Evolutionary conservation across 2,797 vertebrate genomes (phyloP).

Genomic region (Eutrigla gurnardus): DNA sequence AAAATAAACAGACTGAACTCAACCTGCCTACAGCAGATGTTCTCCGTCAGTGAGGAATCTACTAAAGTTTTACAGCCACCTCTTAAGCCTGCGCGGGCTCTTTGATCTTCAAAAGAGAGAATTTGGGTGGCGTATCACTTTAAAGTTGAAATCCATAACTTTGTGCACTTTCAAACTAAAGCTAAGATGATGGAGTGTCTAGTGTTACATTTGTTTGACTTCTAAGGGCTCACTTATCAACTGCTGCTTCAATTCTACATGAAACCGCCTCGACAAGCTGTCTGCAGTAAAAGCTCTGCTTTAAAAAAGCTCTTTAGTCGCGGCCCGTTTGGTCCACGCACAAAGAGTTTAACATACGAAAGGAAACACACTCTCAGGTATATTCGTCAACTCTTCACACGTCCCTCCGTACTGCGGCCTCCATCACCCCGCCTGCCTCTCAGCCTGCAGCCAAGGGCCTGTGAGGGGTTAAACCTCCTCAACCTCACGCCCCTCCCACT

Average conservation of each 20-base stretch:
- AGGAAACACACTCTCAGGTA: slow-evolving; percentile 2
- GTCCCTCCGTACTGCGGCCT: slow-evolving; percentile 48
- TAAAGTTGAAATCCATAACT: slow-evolving; percentile 19
- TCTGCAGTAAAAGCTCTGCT: background rate
- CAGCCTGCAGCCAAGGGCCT: slow-evolving; percentile 56
- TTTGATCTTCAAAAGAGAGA: slow-evolving; percentile 27
- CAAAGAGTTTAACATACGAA: background rate
- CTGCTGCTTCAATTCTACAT: background rate
- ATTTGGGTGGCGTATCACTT: slow-evolving; percentile 11
- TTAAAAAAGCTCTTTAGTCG: background rate
- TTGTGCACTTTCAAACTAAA: slow-evolving; percentile 6
- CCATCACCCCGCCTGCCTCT: slow-evolving; percentile 30
- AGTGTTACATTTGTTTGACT: slow-evolving; percentile 16
- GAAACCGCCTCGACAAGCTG: slow-evolving; percentile 4
- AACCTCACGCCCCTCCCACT: slow-evolving; percentile 51
- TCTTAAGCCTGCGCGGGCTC: slow-evolving; percentile 1
- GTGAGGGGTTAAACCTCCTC: slow-evolving; percentile 66
- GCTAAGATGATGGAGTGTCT: slow-evolving; percentile 2
- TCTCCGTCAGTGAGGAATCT: slow-evolving; percentile 32
- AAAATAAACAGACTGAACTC: background rate
- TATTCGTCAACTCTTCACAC: background rate
- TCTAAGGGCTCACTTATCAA: slow-evolving; percentile 11
- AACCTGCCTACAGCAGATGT: slow-evolving; percentile 14
- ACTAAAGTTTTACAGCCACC: slow-evolving; percentile 5
- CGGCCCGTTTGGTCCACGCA: background rate